Base-by-base conservation (phyloP, 2,888 invertebrate genomes). In the Rhogogaster chlorosoma region DNA sequence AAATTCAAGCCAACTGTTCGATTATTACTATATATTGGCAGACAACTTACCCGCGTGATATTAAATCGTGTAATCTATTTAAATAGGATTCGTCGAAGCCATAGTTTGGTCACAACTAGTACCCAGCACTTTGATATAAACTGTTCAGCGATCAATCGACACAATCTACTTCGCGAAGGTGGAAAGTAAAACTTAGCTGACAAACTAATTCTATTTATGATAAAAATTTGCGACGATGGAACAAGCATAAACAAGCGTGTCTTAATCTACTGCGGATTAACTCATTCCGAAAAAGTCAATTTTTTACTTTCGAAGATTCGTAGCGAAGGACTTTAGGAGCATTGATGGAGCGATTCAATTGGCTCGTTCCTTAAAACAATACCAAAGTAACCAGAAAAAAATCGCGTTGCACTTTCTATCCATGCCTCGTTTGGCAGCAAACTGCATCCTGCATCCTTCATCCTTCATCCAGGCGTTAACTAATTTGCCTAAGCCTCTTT, bases 41-140 rank as follows among this genome's bases (percentile, higher is more conserved):
- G 57, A 80, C n/a, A 38, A 57, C 22, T 22, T 61, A n/a, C n/a
- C n/a, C n/a, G 22, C 78, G 36, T 38, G 38, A 57, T 36, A 61
- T 57, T 29, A 22, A 57, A 61, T 80, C 78, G 57, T 61, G 57
- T 80, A 80, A 80, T 80, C 78, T 80, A 3, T 61, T 80, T 80
- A 80, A 22, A 10, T 4, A 38, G 78, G 78, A 80, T 80, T 80
- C 61, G 38, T 57, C 61, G 78, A 80, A 80, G 78, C 78, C 57
- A 80, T 61, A 80, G 78, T 61, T 80, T 77, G 45, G 29, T 77
- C 49, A 49, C 61, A 29, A 29, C n/a, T n/a, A n/a, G 18, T 77
- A 29, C n/a, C n/a, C n/a, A 75, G 18, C 26, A 77, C 18, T 38
- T 22, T 5, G 18, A 36, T 57, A 36, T 22, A 61, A 80, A 67